These are phyloP conservation scores for Boleophthalmus pectinirostris DNA, from an alignment of 2,113 vertebrate species.

Conservation along the genomic window DNA sequence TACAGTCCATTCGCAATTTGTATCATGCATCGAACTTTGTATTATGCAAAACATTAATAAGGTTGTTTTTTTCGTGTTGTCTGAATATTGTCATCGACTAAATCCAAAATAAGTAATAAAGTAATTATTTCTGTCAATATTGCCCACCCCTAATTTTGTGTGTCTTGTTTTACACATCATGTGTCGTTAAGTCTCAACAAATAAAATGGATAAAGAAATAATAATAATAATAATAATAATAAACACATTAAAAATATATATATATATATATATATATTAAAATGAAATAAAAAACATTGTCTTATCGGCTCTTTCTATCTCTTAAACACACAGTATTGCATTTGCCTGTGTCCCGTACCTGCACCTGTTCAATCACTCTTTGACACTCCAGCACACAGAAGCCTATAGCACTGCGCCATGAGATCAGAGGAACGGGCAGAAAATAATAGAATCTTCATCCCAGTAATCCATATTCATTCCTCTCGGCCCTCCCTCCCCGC, in stretches of 20 bases:
- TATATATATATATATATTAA: too few species aligned
- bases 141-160: background rate
- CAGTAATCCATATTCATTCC: conserved; percentile 99
- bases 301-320: background rate
- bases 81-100: too few species aligned
- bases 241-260: too few species aligned
- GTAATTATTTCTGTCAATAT: background rate
- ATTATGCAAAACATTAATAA: too few species aligned
- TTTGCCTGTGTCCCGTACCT: conserved; percentile 24
- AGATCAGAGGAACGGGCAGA: conserved; percentile 96
- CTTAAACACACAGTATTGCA: conserved; percentile 26
- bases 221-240: too few species aligned
- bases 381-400: conserved; percentile 56
- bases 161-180: background rate
- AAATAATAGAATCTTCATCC: conserved; percentile 99
- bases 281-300: background rate
- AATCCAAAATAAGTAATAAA: too few species aligned
- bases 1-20: too few species aligned
- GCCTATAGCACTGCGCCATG: conserved; percentile 68
- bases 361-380: conserved; percentile 34
- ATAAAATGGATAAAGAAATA: background rate
- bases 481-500: conserved; percentile 80
- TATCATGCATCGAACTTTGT: too few species aligned
- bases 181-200: background rate
- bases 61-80: too few species aligned